Conservation (phyloP, 2,797 vertebrate species). For the Gambelia wislizenii region DNA sequence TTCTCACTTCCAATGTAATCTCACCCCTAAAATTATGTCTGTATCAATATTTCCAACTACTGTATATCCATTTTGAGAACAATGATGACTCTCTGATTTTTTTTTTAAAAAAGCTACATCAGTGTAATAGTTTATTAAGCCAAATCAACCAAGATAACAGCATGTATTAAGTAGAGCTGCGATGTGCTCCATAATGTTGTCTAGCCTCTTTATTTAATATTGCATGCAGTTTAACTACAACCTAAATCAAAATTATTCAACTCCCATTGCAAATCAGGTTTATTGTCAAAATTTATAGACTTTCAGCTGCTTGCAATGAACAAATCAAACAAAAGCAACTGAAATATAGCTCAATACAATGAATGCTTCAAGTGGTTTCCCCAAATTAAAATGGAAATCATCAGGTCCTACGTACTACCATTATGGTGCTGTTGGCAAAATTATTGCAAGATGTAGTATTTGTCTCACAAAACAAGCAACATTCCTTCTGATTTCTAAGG, state of each 20-base stretch:
- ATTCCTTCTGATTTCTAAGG: background rate
- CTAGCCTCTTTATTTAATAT: background rate
- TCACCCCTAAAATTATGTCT: background rate
- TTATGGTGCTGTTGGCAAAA: background rate
- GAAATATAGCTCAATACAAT: too few species aligned
- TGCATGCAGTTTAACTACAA: background rate
- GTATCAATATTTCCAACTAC: background rate
- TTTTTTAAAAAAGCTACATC: background rate
- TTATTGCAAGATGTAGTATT: background rate
- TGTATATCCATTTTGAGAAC: background rate
- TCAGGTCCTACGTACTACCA: background rate
- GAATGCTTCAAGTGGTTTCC: too few species aligned
- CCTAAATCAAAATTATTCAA: too few species aligned
- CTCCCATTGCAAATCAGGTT: too few species aligned
- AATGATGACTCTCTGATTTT: background rate
- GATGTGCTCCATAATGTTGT: background rate
- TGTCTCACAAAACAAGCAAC: too few species aligned
- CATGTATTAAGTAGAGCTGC: too few species aligned
- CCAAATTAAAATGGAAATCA: too few species aligned
- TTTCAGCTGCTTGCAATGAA: too few species aligned
- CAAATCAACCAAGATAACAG: background rate
- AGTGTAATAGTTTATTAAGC: background rate
- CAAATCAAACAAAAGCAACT: too few species aligned
- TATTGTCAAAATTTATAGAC: too few species aligned
- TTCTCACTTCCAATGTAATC: background rate